phyloP scores from a whole-genome alignment of 2,797 vertebrate species.

The Myripristis jacobus region DNA sequence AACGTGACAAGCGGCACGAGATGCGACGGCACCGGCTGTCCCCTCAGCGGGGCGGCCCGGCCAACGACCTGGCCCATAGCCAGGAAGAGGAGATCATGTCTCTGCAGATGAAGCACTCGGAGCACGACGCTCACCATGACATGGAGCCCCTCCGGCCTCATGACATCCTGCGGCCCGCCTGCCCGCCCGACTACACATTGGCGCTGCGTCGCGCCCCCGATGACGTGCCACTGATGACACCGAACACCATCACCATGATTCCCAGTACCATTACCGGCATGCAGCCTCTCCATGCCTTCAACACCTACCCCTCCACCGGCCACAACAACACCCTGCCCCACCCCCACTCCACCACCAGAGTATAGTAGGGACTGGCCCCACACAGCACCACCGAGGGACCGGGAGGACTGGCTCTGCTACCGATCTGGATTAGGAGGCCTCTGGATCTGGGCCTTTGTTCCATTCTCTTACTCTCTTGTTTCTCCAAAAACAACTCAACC shows the following conservation, averaged over 20 bases:
- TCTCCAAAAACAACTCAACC: conserved; percentile 66
- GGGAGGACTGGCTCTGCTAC: conserved; percentile 57
- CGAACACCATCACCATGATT: conserved; percentile 99
- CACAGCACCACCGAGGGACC: conserved; percentile 63
- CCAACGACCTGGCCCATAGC: conserved; percentile 95
- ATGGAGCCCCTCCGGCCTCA: conserved; percentile 97
- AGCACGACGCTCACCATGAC: conserved; percentile 90
- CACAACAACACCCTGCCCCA: conserved; percentile 99
- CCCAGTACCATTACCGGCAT: conserved; percentile 98
- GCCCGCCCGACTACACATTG: conserved; percentile 98
- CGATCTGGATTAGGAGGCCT: conserved; percentile 48
- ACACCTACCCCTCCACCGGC: conserved; percentile 93
- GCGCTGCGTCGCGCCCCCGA: conserved; percentile 99
- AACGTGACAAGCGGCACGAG: conserved; percentile 98
- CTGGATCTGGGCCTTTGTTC: conserved; percentile 59
- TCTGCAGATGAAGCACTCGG: conserved; percentile 99
- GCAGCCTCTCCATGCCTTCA: conserved; percentile 96
- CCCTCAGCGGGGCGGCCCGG: conserved; percentile 91
- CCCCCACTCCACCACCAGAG: conserved; percentile 99
- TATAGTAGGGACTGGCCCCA: conserved; percentile 87
- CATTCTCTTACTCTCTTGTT: conserved; percentile 60
- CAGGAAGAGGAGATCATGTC: conserved; percentile 99
- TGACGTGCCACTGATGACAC: conserved; percentile 98
- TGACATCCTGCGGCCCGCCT: conserved; percentile 98
- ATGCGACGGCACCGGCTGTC: conserved; percentile 96